phyloP scores from a whole-genome alignment of 2,888 invertebrate species.

The Epinotia demarniana region DNA sequence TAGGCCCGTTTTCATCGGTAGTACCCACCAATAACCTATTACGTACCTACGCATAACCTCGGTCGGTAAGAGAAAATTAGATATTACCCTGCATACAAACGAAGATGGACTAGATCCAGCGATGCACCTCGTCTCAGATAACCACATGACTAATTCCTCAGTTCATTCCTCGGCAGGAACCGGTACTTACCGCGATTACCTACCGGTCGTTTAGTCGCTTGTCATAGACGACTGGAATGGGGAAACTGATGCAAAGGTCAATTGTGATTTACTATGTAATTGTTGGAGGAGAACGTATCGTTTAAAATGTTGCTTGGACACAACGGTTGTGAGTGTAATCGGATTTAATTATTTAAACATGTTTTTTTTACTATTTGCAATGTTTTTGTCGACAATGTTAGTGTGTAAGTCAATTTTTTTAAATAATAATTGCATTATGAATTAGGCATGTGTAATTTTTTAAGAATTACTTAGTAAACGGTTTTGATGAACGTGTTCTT shows the following conservation, averaged over 20 bases:
- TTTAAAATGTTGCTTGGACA: conserved; percentile 4
- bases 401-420: too few relatives aligned
- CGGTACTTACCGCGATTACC: conserved; percentile 43
- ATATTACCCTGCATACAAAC: conserved; percentile 11
- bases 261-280: conserved; percentile 61
- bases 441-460: background rate
- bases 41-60: background rate
- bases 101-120: conserved; percentile 30
- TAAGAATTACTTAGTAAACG: background rate
- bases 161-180: conserved; percentile 36
- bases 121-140: conserved; percentile 16
- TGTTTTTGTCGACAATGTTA: too few relatives aligned
- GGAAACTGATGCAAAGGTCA: conserved; percentile 55
- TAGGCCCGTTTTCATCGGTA: background rate
- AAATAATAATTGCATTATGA: too few relatives aligned
- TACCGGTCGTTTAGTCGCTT: conserved; percentile 37
- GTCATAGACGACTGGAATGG: conserved; percentile 55
- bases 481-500: background rate
- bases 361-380: too few relatives aligned
- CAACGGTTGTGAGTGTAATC: background rate
- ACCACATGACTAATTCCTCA: conserved; percentile 30
- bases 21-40: background rate
- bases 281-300: conserved; percentile 15
- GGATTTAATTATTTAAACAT: background rate
- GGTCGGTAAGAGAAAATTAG: background rate